Evolutionary conservation across 2,888 invertebrate genomes (phyloP).

Genomic region (Pseudococcus longispinus): DNA sequence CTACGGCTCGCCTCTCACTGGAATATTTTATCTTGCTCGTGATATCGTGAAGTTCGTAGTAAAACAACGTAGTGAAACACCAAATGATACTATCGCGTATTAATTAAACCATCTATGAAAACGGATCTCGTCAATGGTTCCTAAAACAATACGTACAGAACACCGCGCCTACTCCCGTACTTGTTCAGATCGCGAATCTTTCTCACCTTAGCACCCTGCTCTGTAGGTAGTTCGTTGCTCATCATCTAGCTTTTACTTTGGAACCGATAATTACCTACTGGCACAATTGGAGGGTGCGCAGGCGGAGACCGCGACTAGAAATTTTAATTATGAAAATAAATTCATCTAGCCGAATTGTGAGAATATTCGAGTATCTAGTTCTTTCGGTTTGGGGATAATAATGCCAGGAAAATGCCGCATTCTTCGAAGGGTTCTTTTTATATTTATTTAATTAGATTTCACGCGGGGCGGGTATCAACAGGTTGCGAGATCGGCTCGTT

Average conservation of each 20-base stretch:
- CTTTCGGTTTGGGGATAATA: neutral
- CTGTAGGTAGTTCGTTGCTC: neutral
- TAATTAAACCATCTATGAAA: conserved; percentile 36
- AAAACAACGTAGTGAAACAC: neutral
- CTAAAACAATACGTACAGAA: neutral
- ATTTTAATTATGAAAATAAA: conserved; percentile 26
- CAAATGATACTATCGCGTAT: neutral
- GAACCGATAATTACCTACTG: neutral
- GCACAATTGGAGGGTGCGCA: neutral
- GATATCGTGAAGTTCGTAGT: conserved; percentile 12
- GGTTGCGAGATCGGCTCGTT: neutral
- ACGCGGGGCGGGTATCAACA: neutral
- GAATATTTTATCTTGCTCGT: conserved; percentile 17
- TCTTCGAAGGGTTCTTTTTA: conserved; percentile 11
- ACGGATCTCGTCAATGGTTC: conserved; percentile 20
- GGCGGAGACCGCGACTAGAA: neutral
- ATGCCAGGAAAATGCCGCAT: neutral
- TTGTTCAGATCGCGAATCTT: neutral
- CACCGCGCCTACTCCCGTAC: neutral
- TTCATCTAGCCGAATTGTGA: neutral
- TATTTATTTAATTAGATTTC: conserved; percentile 38
- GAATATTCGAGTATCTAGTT: neutral
- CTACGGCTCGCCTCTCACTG: neutral
- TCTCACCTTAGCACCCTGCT: neutral
- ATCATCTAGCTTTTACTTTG: neutral